Percentiles rank a stretch among this genome's conserved stretches.
phyloP scores from a whole-genome alignment of 1,140 invertebrate species.

The Musca domestica region DNA sequence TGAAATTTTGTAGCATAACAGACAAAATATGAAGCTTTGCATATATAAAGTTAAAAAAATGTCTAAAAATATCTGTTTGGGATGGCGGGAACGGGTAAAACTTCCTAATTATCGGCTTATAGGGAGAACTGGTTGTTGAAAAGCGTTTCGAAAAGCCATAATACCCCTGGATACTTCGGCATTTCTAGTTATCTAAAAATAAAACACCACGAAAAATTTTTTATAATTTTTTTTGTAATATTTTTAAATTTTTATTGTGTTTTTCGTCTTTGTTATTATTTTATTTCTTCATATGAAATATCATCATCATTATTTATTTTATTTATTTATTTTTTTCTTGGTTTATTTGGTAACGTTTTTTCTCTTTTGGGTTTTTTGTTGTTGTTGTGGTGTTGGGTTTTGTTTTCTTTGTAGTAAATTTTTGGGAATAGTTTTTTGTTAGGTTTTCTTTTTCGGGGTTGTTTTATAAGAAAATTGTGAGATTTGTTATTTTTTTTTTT shows the following conservation, averaged over 20 bases:
- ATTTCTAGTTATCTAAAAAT: too few relatives aligned
- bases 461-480: slow-evolving; percentile 18
- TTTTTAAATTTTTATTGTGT: slow-evolving; percentile 25
- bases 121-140: too few relatives aligned
- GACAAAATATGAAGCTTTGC: too few relatives aligned
- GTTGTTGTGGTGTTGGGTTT: slow-evolving; percentile 15
- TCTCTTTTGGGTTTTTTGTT: neutral
- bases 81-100: too few relatives aligned
- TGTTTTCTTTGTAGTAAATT: slow-evolving; percentile 5
- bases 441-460: too few relatives aligned
- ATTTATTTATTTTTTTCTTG: neutral
- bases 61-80: too few relatives aligned
- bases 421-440: slow-evolving; percentile 3
- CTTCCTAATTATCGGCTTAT: too few relatives aligned
- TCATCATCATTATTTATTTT: slow-evolving; percentile 13
- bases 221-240: slow-evolving; percentile 14
- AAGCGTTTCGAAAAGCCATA: too few relatives aligned
- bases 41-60: too few relatives aligned
- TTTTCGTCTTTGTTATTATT: neutral
- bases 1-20: too few relatives aligned
- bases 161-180: too few relatives aligned
- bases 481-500: neutral
- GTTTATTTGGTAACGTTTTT: slow-evolving; percentile 7
- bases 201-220: neutral
- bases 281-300: slow-evolving; percentile 21